Evolutionary conservation across 2,888 invertebrate genomes (phyloP).

Genomic region (Caenorhabditis sinica): DNA sequence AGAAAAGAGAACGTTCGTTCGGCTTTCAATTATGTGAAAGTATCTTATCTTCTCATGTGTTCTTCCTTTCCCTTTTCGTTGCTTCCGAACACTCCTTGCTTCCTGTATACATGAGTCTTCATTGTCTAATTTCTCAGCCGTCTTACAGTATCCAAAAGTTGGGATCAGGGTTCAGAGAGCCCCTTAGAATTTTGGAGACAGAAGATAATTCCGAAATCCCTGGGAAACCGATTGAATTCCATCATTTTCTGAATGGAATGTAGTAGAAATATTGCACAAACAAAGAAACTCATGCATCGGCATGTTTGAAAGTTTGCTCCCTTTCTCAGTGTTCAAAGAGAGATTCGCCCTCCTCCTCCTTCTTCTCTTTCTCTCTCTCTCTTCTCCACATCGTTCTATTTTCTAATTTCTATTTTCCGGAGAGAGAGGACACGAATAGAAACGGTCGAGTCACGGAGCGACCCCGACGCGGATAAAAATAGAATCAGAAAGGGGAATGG

Average conservation of each 20-base stretch:
- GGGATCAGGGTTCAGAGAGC: no score
- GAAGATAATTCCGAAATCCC: background rate
- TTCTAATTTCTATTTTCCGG: constrained; percentile 35
- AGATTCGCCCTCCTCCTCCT: background rate
- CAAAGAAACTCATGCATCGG: constrained; percentile 35
- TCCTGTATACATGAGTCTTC: background rate
- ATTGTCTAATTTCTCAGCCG: background rate
- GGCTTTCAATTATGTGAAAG: constrained; percentile 35
- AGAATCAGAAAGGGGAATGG: constrained; percentile 31
- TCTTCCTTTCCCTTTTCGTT: constrained; percentile 24
- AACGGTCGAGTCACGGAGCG: constrained; percentile 53
- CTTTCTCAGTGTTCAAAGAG: constrained; percentile 6
- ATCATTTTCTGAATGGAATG: constrained; percentile 20
- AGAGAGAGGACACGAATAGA: constrained; percentile 42
- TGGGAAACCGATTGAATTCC: background rate
- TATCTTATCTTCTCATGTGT: constrained; percentile 33
- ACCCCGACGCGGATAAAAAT: constrained; percentile 42
- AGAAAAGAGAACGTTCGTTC: constrained; percentile 28
- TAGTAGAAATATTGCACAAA: constrained; percentile 37
- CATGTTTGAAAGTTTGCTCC: constrained; percentile 38
- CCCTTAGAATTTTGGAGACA: no score
- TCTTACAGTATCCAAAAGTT: no score
- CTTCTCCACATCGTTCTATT: constrained; percentile 31
- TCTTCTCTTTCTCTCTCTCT: no score
- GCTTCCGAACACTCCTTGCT: constrained; percentile 1